Evolutionary conservation across 2,888 invertebrate genomes (phyloP).

Genomic region (Julus scandinavius): DNA sequence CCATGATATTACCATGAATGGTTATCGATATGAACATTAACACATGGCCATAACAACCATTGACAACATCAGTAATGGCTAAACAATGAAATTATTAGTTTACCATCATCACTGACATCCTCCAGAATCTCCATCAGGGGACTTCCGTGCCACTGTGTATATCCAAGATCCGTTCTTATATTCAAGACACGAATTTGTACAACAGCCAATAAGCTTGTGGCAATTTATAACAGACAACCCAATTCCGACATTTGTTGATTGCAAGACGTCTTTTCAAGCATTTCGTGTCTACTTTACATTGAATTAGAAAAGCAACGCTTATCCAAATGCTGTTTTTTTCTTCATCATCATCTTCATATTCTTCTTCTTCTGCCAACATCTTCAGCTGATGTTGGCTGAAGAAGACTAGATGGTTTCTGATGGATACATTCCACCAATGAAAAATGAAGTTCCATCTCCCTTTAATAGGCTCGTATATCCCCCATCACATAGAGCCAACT

Average conservation of each 20-base stretch:
- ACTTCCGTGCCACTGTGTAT: neutral
- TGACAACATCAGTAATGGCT: too few relatives aligned
- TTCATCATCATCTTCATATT: neutral
- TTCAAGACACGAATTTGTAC: neutral
- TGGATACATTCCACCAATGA: conserved; percentile 12
- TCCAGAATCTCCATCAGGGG: too few relatives aligned
- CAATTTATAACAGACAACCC: conserved; percentile 28
- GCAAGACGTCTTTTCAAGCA: conserved; percentile 10
- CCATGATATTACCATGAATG: too few relatives aligned
- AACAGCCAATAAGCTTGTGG: neutral
- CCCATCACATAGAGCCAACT: neutral
- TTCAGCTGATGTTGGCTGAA: neutral
- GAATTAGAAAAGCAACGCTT: conserved; percentile 26
- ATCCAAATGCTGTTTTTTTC: conserved; percentile 5
- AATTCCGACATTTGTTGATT: conserved; percentile 39
- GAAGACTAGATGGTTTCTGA: neutral
- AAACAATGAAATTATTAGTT: too few relatives aligned
- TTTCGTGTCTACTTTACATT: conserved; percentile 22
- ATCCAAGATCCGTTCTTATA: neutral
- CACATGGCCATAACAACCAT: too few relatives aligned
- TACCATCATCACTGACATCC: too few relatives aligned
- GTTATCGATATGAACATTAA: too few relatives aligned
- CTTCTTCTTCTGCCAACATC: neutral
- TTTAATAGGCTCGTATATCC: neutral
- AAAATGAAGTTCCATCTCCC: conserved; percentile 29